Evolutionary conservation across 1,140 invertebrate genomes (phyloP).

Genomic region (Meloidogyne exigua): DNA sequence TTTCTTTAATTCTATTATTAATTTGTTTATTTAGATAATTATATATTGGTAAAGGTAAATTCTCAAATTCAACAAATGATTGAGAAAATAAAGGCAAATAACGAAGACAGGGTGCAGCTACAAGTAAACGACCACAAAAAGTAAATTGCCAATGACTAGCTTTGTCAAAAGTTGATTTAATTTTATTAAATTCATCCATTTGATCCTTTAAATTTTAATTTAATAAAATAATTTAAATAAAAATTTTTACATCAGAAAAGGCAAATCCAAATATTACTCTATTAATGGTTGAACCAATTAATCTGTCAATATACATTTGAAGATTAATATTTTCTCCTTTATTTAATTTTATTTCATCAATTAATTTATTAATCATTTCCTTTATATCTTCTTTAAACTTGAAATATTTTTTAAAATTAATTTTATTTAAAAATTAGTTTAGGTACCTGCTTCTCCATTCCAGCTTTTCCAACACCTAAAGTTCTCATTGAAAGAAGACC

Average conservation of each 20-base stretch:
- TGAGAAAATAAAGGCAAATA: constrained; percentile 22
- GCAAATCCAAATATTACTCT: constrained; percentile 23
- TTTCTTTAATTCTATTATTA: not conserved
- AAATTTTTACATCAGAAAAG: constrained; percentile 15
- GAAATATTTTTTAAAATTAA: not conserved
- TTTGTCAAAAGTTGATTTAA: constrained; percentile 14
- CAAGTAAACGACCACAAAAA: constrained; percentile 1
- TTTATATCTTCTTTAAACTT: constrained; percentile 31
- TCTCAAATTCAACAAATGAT: constrained; percentile 5
- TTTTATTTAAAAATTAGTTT: not conserved
- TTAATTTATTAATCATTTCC: constrained; percentile 1
- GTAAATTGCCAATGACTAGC: not conserved
- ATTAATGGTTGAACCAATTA: constrained; percentile 31
- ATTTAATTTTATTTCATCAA: not conserved
- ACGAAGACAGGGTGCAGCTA: constrained; percentile 10
- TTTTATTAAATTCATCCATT: constrained; percentile 11
- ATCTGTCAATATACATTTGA: constrained; percentile 5
- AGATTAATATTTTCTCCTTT: not conserved
- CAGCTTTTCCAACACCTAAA: constrained; percentile 28
- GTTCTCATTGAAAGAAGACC: constrained; percentile 31
- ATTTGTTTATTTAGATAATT: constrained; percentile 22
- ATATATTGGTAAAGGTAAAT: not conserved
- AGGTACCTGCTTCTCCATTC: constrained; percentile 33
- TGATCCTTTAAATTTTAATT: constrained; percentile 8
- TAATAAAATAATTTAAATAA: not conserved